Base-by-base conservation (phyloP, 2,113 vertebrate genomes). In the Leptobrachium ailaonicum region DNA sequence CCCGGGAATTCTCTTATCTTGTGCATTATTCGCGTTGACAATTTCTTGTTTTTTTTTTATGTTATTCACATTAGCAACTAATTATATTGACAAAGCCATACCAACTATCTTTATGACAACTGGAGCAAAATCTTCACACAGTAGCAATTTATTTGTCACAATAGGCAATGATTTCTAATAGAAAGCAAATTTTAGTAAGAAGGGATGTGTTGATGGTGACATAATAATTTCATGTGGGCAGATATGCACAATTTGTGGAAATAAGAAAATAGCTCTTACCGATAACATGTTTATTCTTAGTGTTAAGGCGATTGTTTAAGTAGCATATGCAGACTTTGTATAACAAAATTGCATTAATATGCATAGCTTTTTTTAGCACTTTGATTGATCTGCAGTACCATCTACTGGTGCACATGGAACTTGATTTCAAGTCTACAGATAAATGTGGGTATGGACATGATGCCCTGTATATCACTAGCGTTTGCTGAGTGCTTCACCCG, bases 91-190 rank as follows among this genome's bases (percentile, higher is more conserved):
- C 10, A 60, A 60, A 60, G 56, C 56, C 56, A 14, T 60, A 60
- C 9, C 20, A 11, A 60, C 56, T 14, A 14, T 60, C 10, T 12
- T 60, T 3, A 11, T 60, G 56, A 60, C 56, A 60, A 60, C 56
- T 12, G 11, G 9, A 10, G 6, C 56, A 60, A 60, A 11, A 60
- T 60, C 56, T 60, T 60, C 56, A 8, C 13, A 60, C 56, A 60
- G 10, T 60, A 60, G 56, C 56, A 60, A 60, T 60, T 60, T 60
- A 60, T 60, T 60, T 60, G 56, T 60, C 56, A 60, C 56, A 60
- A 60, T 60, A 60, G 6, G 56, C 56, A 60, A 60, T 60, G 3
- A 14, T 60, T 60, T 60, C 13, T 14, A 60, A 60, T 60, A 12
- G 56, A 13, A 60, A 60, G 56, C 56, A 60, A 60, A 60, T 60